phyloP scores from a whole-genome alignment of 2,797 vertebrate genomes.

The Hydrocynus forskahlii region DNA sequence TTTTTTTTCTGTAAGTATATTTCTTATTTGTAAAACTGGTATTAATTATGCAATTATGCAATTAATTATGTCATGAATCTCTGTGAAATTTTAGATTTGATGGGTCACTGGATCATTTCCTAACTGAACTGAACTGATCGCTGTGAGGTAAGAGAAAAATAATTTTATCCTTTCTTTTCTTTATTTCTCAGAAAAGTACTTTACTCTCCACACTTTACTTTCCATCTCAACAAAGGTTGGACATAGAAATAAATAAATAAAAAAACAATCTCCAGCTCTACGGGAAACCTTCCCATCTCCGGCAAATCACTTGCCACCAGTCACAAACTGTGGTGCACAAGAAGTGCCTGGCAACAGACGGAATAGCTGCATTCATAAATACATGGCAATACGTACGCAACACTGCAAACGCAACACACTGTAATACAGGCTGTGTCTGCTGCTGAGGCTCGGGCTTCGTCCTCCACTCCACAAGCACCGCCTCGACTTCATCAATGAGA shows the following conservation, averaged over 20 bases:
- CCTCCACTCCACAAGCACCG: background rate
- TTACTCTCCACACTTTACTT: background rate
- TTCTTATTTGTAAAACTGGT: too few species aligned
- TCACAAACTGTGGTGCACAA: conserved; percentile 21
- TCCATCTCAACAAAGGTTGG: background rate
- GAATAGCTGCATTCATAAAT: conserved; percentile 19
- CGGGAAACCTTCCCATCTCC: conserved; percentile 20
- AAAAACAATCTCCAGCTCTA: conserved; percentile 1
- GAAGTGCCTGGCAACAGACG: conserved; percentile 15
- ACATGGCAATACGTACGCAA: conserved; percentile 23
- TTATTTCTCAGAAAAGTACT: background rate
- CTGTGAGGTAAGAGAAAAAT: too few species aligned
- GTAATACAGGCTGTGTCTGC: conserved; percentile 35
- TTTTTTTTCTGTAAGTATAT: too few species aligned
- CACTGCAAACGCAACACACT: conserved; percentile 12
- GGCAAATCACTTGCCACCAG: conserved; percentile 36
- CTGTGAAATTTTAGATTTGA: too few species aligned
- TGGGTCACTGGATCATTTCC: too few species aligned
- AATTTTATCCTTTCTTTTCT: background rate
- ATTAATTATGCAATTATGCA: too few species aligned
- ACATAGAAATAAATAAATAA: background rate
- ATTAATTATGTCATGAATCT: too few species aligned
- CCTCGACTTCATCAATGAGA: conserved; percentile 29
- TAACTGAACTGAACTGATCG: too few species aligned
- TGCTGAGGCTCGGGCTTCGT: background rate